A percentile compares a stretch with the other conserved stretches of the same genome.
These are phyloP conservation scores for Anastatus disparis DNA, from an alignment of 1,140 invertebrate species.

Conservation along the genomic window DNA sequence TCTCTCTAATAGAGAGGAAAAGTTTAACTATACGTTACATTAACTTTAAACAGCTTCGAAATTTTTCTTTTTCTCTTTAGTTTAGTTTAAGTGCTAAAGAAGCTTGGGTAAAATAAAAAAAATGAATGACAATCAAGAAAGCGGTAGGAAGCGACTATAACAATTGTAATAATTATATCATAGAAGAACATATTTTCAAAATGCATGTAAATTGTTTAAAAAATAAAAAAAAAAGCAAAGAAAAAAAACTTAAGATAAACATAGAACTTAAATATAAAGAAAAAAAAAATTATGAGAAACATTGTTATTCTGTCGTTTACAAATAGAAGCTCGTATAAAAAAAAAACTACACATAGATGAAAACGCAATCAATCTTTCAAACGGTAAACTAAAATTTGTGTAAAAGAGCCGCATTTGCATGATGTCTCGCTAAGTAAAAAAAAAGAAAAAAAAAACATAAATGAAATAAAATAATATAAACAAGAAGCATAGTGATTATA, in stretches of 20 bases:
- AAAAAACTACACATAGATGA: no score
- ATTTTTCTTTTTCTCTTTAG: no score
- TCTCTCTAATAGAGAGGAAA: constrained; percentile 18
- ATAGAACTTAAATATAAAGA: neutral
- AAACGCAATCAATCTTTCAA: constrained; percentile 46
- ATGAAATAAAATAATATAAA: no score
- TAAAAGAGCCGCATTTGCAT: constrained; percentile 46
- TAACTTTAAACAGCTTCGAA: no score
- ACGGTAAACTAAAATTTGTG: constrained; percentile 40
- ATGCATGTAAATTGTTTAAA: constrained; percentile 13
- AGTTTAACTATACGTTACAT: no score
- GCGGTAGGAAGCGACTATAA: neutral
- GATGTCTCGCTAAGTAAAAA: constrained; percentile 27
- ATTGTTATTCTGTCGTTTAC: neutral
- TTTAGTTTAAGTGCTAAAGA: no score
- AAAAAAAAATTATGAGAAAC: constrained; percentile 3
- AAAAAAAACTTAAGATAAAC: neutral
- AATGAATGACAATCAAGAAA: constrained; percentile 36
- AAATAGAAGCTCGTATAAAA: constrained; percentile 11
- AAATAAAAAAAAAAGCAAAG: neutral
- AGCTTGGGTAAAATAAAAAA: neutral
- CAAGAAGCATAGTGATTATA: constrained; percentile 29
- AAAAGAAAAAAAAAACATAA: constrained; percentile 21
- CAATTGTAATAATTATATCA: neutral
- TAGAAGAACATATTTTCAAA: constrained; percentile 30